Base-by-base conservation (phyloP, 2,797 vertebrate genomes). In the Phoxinus dragarum region DNA sequence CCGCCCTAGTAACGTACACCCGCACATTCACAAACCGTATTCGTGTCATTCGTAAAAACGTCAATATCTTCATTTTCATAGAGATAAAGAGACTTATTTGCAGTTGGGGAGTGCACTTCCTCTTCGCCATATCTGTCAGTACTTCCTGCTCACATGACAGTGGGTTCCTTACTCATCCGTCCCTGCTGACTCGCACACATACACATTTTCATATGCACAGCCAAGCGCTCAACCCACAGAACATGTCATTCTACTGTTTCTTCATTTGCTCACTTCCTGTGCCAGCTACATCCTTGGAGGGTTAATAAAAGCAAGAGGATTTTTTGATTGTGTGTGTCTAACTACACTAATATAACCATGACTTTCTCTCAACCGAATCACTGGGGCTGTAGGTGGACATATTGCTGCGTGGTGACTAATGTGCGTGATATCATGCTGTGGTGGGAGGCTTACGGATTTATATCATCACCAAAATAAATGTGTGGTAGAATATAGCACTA, bases 111-210 rank as follows among this genome's bases (percentile, higher is more conserved):
- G 47, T 36, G 8, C 36, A 89, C 86, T 89, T 89, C 88, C 88
- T 89, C 68, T 84, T 86, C 19, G 68, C 86, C 84, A 86, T 84
- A 88, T 88, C 75, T 66, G 84, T 84, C 85, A 72, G 78, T 87
- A 78, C 80, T 88, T 88, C 82, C 86, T 88, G 74, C 80, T 86
- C 56, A 85, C 76, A 61, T 80, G 86, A 84, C 77, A 78, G 61
- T 79, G 81, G 61, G 81, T 66, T 88, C 59, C 75, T 88, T 86
- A 84, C 85, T 90, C 88, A 88, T 88, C 88, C 79, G n/a, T 86
- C 82, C 82, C 69, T 79, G 69, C 82, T 88, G 84, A 88, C 84
- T 87, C 84, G 83, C 66, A 40, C 47, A 67, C 54, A 52, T 10
- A 73, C 77, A 47, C 80, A 49, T 52, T 83, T 83, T 83, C 69